Conservation (phyloP, 1,140 invertebrate genomes). For the Aphidius gifuensis region DNA sequence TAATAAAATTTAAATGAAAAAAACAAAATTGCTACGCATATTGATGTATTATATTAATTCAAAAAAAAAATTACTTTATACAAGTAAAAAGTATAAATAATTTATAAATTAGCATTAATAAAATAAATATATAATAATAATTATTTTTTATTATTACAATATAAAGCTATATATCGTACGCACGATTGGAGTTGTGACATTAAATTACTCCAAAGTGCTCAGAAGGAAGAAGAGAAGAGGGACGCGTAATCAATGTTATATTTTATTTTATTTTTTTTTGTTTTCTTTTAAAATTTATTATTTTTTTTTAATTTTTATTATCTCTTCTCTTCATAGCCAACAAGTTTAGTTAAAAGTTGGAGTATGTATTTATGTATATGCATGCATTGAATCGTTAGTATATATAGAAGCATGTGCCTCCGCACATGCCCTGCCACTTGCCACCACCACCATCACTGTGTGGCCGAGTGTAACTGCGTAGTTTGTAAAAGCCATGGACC, state of each 20-base stretch:
- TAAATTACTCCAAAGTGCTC: background rate
- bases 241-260: background rate
- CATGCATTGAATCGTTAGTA: constrained; percentile 10
- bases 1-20: too few species aligned
- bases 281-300: background rate
- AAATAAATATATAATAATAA: background rate
- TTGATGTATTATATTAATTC: too few species aligned
- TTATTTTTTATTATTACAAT: background rate
- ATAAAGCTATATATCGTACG: background rate
- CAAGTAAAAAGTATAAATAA: too few species aligned
- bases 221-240: background rate
- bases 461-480: constrained; percentile 44
- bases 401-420: constrained; percentile 7
- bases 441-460: constrained; percentile 24
- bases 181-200: background rate
- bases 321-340: background rate
- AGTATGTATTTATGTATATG: constrained; percentile 10
- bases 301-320: background rate
- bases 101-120: background rate
- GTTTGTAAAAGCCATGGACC: constrained; percentile 31
- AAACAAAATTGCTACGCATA: too few species aligned
- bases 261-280: background rate
- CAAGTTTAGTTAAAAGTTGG: background rate
- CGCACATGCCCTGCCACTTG: constrained; percentile 22
- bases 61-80: too few species aligned